These are phyloP conservation scores for Petrolisthes manimaculis DNA, from an alignment of 2,888 invertebrate species.

Conservation along the genomic window DNA sequence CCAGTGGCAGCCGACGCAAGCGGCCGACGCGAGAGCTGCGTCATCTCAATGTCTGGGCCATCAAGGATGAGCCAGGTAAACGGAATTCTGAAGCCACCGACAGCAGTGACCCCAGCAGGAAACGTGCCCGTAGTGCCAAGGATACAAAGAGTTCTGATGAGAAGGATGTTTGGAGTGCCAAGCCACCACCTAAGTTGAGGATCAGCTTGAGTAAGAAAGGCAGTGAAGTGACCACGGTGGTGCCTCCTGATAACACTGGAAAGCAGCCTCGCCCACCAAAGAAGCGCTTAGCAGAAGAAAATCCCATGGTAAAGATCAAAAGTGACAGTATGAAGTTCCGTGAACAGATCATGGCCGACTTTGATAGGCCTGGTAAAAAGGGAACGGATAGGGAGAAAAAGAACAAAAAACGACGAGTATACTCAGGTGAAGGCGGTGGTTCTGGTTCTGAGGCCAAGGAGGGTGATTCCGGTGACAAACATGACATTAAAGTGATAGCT, in stretches of 20 bases:
- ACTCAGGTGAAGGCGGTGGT: slow-evolving; percentile 36
- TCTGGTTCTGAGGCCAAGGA: slow-evolving; percentile 45
- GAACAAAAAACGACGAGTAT: slow-evolving; percentile 53
- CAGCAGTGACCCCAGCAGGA: slow-evolving; percentile 47
- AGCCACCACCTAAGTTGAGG: slow-evolving; percentile 61
- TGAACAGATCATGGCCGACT: slow-evolving; percentile 63
- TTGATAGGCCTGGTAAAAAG: slow-evolving; percentile 57
- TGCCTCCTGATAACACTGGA: slow-evolving; percentile 26
- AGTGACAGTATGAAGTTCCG: slow-evolving; percentile 62
- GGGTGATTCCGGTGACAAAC: slow-evolving; percentile 35
- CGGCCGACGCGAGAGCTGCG: slow-evolving; percentile 51
- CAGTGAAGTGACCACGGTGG: slow-evolving; percentile 58
- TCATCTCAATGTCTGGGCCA: slow-evolving; percentile 48
- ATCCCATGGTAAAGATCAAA: slow-evolving; percentile 58
- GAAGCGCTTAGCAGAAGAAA: slow-evolving; percentile 75
- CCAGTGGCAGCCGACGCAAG: slow-evolving; percentile 39
- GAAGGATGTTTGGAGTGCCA: slow-evolving; percentile 50
- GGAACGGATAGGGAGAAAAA: slow-evolving; percentile 49
- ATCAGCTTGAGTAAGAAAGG: slow-evolving; percentile 64
- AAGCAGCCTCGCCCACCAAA: slow-evolving; percentile 79
- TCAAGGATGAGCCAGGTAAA: slow-evolving; percentile 53
- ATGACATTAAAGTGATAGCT: slow-evolving; percentile 42
- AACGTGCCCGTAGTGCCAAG: slow-evolving; percentile 53
- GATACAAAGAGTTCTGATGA: slow-evolving; percentile 49
- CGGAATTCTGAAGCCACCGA: slow-evolving; percentile 45